A percentile compares a stretch with the other conserved stretches of the same genome.
Evolutionary conservation across 2,113 vertebrate species (phyloP).

Genomic region (Boulengeromyrus knoepffleri): DNA sequence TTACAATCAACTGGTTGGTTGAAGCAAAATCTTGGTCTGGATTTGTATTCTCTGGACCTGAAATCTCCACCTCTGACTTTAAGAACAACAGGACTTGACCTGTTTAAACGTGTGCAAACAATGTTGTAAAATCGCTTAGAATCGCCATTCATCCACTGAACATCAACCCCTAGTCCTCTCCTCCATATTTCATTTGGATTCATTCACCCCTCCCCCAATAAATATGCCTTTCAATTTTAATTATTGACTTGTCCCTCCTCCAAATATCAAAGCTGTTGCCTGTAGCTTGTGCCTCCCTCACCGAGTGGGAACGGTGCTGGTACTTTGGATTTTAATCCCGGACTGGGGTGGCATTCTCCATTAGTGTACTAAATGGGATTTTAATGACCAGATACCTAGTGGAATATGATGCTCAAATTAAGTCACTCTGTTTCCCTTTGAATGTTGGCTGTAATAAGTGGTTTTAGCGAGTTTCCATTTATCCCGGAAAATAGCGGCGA

Average conservation of each 20-base stretch:
- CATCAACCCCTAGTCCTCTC: neutral
- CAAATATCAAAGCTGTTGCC: neutral
- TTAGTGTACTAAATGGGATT: conserved; percentile 2
- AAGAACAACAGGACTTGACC: neutral
- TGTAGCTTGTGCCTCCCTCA: neutral
- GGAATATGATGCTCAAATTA: neutral
- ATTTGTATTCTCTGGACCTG: no score
- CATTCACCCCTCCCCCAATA: neutral
- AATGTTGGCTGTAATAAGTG: neutral
- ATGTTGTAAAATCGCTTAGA: neutral
- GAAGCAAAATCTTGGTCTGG: no score
- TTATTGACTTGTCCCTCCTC: neutral
- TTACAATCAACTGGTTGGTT: no score
- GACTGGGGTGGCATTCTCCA: neutral
- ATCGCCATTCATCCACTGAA: neutral
- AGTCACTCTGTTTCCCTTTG: neutral
- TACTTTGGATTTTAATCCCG: neutral
- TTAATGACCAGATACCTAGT: neutral
- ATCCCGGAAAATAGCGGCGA: neutral
- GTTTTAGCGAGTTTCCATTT: conserved; percentile 1
- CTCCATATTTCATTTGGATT: neutral
- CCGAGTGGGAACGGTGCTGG: no score
- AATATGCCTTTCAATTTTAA: neutral
- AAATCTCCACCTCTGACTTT: no score
- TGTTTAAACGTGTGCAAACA: neutral